Percentiles rank a stretch among this genome's conserved stretches.
These are phyloP conservation scores for Odontothrips loti DNA, from an alignment of 2,888 invertebrate species.

Conservation along the genomic window DNA sequence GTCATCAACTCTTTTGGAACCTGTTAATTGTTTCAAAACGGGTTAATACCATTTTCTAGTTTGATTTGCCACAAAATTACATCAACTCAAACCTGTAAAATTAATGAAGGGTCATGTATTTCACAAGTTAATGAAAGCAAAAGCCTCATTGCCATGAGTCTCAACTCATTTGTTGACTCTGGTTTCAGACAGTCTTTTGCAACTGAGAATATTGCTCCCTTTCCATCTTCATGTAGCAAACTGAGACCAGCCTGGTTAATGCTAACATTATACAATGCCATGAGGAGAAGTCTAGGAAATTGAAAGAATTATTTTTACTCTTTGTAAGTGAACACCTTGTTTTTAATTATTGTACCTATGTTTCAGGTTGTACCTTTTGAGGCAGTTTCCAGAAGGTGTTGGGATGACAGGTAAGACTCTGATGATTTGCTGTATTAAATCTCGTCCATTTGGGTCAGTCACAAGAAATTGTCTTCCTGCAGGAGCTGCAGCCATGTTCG, in stretches of 20 bases:
- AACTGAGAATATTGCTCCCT: not conserved
- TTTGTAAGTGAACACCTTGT: not conserved
- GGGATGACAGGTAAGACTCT: conserved; percentile 43
- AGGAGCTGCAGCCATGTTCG: conserved; percentile 46
- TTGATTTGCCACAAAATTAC: no score
- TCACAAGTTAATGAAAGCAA: conserved; percentile 40
- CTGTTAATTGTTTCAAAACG: conserved; percentile 30
- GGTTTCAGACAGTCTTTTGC: not conserved
- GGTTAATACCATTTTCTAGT: not conserved
- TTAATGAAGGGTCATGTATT: conserved; percentile 33
- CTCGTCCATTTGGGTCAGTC: conserved; percentile 43
- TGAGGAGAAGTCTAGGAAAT: conserved; percentile 44
- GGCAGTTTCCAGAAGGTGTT: conserved; percentile 42
- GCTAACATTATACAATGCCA: conserved; percentile 47
- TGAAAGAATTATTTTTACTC: not conserved
- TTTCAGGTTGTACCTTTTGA: conserved; percentile 42
- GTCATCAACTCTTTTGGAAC: conserved; percentile 33
- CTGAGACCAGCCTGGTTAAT: conserved; percentile 45
- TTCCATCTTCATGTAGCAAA: not conserved
- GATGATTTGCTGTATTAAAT: conserved; percentile 44
- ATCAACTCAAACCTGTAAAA: not conserved
- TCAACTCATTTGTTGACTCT: conserved; percentile 37
- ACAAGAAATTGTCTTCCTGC: conserved; percentile 46
- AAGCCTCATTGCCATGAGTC: conserved; percentile 39
- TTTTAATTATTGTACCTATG: not conserved